Conservation (phyloP, 2,797 vertebrate species). For the Pangasius macronema region DNA sequence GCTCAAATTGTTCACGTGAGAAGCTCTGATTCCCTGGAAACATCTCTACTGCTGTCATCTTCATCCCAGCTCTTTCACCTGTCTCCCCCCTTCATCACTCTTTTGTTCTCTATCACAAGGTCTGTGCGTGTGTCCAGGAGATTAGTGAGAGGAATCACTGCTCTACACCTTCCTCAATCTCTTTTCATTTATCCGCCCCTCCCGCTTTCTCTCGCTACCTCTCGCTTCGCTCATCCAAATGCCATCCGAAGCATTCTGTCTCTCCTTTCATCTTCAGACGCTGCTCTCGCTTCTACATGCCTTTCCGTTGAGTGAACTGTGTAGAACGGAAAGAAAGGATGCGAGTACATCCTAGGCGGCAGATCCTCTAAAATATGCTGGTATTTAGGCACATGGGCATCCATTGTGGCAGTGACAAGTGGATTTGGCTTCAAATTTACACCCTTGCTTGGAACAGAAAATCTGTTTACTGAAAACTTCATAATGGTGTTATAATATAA, state of each 20-base stretch:
- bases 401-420: not conserved
- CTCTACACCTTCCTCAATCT: constrained; percentile 69
- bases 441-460: no score
- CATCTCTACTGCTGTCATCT: not conserved
- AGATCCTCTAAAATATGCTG: not conserved
- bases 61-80: not conserved
- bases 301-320: not conserved
- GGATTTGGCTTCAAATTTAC: not conserved
- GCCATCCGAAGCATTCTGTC: constrained; percentile 39
- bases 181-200: constrained; percentile 54
- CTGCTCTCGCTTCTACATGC: constrained; percentile 3
- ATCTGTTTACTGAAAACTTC: not conserved
- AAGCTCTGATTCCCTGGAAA: not conserved
- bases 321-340: not conserved
- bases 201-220: constrained; percentile 37
- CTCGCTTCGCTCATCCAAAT: constrained; percentile 51
- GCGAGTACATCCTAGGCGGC: not conserved
- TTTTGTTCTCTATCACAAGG: constrained; percentile 51
- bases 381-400: not conserved
- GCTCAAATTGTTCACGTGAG: constrained; percentile 13
- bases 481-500: not conserved
- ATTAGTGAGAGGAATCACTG: constrained; percentile 76
- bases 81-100: not conserved
- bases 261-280: constrained; percentile 22
- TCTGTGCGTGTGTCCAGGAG: constrained; percentile 66